Base-by-base conservation (phyloP, 2,888 invertebrate species). In the Barypeithes pellucidus region DNA sequence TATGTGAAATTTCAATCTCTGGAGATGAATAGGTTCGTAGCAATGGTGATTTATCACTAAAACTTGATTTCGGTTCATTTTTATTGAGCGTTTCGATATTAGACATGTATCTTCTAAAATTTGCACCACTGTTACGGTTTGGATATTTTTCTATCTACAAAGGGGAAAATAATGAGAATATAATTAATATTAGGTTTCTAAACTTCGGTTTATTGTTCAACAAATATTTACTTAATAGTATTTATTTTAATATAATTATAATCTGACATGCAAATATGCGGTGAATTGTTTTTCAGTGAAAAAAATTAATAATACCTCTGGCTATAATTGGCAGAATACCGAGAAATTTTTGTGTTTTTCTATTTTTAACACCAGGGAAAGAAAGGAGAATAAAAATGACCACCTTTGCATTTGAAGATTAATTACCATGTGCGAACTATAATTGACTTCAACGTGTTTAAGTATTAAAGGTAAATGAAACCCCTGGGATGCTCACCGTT, bases 11-110 rank as follows among this genome's bases (percentile, higher is more conserved):
- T n/a, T 72, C 61, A 61, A 72, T 52, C 20, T 67, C 59, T 43
- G 72, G 72, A 16, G 72, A 41, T 9, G 72, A 72, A 39, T 20
- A 43, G 12, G 60, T 62, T 54, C 72, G 67, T 9, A 72, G 29
- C 22, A 72, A 45, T 16, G 67, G 61, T 29, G 16, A 39, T 33
- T 61, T 72, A 52, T 72, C 72, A 61, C 54, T 72, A 45, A 43
- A 18, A 36, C 33, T 69, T 50, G 61, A n/a, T 20, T 65, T 36
- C 16, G 24, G 52, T 8, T 47, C 61, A 69, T 60, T 62, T 61
- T 61, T 47, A 8, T 33, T 33, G 22, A 33, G 18, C 22, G 33
- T 67, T 60, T 50, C 67, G 29, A 59, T 67, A 36, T 67, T 60
- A 36, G 67, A 67, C 67, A 67, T 67, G 57, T 45, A 67, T 47